Evolutionary conservation across 2,797 vertebrate species (phyloP).

Genomic region (Micropoecilia bifurca): DNA sequence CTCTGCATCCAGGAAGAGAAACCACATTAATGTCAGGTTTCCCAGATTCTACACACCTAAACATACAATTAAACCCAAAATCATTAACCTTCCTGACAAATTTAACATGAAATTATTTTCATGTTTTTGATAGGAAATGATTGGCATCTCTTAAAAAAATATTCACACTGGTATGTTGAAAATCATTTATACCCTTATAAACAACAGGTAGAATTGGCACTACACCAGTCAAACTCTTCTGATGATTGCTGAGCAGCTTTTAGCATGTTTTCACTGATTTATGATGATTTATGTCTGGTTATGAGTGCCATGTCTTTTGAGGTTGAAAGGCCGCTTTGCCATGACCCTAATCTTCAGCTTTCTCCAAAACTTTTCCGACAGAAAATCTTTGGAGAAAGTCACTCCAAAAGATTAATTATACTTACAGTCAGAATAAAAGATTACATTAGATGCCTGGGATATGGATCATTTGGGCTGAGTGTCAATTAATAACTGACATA

Average conservation of each 20-base stretch:
- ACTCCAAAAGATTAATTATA: neutral
- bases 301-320: neutral
- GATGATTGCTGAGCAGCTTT: too few relatives aligned
- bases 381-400: neutral
- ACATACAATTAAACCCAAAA: neutral
- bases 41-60: neutral
- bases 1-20: constrained; percentile 76
- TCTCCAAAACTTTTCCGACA: neutral
- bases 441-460: neutral
- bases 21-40: neutral
- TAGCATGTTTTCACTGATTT: neutral
- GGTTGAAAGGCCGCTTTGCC: neutral
- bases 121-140: neutral
- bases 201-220: neutral
- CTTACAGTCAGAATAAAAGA: neutral
- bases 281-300: neutral
- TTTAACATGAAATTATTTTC: neutral
- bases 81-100: neutral
- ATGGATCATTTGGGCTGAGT: neutral
- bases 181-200: too few relatives aligned
- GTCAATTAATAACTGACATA: neutral
- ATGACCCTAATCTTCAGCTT: neutral
- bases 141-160: neutral
- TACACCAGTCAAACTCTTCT: neutral
- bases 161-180: neutral